These are phyloP conservation scores for Leucozona laternaria DNA, from an alignment of 2,888 invertebrate species.

Conservation along the genomic window DNA sequence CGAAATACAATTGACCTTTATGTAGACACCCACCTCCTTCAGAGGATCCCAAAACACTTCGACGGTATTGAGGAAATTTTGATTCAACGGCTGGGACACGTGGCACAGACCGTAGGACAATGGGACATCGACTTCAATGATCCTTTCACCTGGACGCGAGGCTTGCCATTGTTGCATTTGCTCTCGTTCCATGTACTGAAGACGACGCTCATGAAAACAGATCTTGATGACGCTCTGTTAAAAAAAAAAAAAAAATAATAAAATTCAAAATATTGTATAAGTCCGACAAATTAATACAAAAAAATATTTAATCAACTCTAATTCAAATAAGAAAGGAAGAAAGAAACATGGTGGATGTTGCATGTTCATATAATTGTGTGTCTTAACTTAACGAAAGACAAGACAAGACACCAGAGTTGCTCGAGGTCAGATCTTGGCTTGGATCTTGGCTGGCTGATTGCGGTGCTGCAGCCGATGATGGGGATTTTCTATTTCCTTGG, in stretches of 20 bases:
- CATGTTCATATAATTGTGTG: not conserved
- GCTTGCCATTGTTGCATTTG: conserved; percentile 96
- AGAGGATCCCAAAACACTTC: conserved; percentile 98
- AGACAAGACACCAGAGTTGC: conserved; percentile 34
- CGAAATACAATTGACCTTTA: conserved; percentile 98
- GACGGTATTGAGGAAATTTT: conserved; percentile 89
- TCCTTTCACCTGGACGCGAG: conserved; percentile 94
- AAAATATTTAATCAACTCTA: conserved; percentile 37
- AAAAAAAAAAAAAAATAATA: conserved; percentile 76
- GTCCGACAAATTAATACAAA: conserved; percentile 41
- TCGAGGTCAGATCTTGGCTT: conserved; percentile 54
- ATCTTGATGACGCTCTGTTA: conserved; percentile 93
- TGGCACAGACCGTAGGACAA: conserved; percentile 96
- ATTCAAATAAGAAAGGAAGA: conserved; percentile 28
- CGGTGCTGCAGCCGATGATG: conserved; percentile 6
- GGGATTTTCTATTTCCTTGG: conserved; percentile 39
- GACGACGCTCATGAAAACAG: conserved; percentile 97
- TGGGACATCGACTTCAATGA: conserved; percentile 96
- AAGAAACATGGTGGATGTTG: not conserved
- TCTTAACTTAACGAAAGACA: conserved; percentile 25
- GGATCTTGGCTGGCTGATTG: conserved; percentile 14
- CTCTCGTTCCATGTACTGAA: conserved; percentile 97
- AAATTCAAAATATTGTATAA: conserved; percentile 13
- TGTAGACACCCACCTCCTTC: conserved; percentile 97
- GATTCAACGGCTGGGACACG: conserved; percentile 89